Conservation (phyloP, 2,113 vertebrate species). For the Candoia aspera region DNA sequence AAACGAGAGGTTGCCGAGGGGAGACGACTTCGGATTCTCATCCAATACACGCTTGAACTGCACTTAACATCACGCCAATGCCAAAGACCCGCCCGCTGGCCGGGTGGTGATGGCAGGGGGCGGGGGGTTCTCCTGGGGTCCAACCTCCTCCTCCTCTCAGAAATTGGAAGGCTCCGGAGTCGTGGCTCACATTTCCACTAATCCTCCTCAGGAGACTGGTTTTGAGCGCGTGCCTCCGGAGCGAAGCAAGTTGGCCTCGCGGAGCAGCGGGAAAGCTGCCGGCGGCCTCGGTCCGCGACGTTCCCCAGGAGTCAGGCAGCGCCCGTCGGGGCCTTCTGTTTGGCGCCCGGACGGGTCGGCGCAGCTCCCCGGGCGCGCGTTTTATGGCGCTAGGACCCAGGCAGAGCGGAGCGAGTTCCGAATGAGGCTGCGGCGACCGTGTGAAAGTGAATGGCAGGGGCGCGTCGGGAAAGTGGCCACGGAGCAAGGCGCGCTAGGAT, state of each 20-base stretch:
- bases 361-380: conserved; percentile 52
- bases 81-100: conserved; percentile 11
- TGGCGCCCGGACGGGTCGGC: conserved; percentile 53
- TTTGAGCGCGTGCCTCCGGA: conserved; percentile 21
- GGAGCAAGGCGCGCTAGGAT: conserved; percentile 40
- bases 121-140: neutral
- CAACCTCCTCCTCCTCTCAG: conserved; percentile 10
- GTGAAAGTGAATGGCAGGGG: conserved; percentile 67
- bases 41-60: neutral
- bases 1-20: neutral
- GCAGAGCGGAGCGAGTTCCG: conserved; percentile 44
- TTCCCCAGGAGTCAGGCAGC: neutral
- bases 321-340: conserved; percentile 52
- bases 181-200: neutral
- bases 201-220: conserved; percentile 3
- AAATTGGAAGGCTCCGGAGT: neutral
- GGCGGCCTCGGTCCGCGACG: accelerated
- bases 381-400: conserved; percentile 57
- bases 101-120: neutral
- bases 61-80: neutral
- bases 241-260: too few species aligned
- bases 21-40: neutral
- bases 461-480: conserved; percentile 41
- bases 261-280: neutral
- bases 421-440: conserved; percentile 65